These are phyloP conservation scores for Meandrina meandrites DNA, from an alignment of 92 coral and sea anemone species.

Conservation along the genomic window DNA sequence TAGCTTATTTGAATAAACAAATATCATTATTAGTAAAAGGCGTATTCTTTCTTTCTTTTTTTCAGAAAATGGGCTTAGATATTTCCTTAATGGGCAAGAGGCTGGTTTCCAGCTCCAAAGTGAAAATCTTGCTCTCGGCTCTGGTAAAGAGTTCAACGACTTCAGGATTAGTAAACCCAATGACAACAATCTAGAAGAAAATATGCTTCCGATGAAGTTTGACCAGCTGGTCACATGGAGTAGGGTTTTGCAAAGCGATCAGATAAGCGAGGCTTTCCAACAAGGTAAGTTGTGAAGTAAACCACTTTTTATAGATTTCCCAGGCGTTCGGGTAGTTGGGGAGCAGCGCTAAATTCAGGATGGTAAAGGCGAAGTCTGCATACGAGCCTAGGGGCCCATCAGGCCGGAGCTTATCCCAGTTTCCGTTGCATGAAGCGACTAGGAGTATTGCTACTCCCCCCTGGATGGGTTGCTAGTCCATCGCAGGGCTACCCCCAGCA, in stretches of 20 bases:
- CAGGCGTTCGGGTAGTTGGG: too few species aligned
- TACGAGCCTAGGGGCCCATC: too few species aligned
- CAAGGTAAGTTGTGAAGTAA: slow-evolving; percentile 17
- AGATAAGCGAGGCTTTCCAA: slow-evolving; percentile 17
- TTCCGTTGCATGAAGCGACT: too few species aligned
- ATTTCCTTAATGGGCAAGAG: slow-evolving; percentile 23
- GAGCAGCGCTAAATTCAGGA: too few species aligned
- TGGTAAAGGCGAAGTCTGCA: too few species aligned
- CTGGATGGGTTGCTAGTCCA: too few species aligned
- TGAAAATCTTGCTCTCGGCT: neutral
- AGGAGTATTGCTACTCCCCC: too few species aligned
- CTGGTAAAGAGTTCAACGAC: slow-evolving; percentile 1
- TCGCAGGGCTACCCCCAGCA: too few species aligned
- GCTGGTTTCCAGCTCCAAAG: neutral
- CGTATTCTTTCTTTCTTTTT: neutral
- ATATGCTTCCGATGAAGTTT: slow-evolving; percentile 38
- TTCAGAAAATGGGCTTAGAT: slow-evolving; percentile 26
- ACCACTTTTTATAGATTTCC: too few species aligned
- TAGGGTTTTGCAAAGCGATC: slow-evolving; percentile 1
- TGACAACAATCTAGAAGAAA: slow-evolving; percentile 17
- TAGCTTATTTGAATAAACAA: too few species aligned
- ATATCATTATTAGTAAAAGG: too few species aligned
- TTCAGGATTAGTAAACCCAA: slow-evolving; percentile 34
- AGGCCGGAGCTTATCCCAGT: too few species aligned
- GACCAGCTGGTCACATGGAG: slow-evolving; percentile 36